Evolutionary conservation across 2,113 vertebrate species (phyloP).

Genomic region (Corythaixoides concolor): DNA sequence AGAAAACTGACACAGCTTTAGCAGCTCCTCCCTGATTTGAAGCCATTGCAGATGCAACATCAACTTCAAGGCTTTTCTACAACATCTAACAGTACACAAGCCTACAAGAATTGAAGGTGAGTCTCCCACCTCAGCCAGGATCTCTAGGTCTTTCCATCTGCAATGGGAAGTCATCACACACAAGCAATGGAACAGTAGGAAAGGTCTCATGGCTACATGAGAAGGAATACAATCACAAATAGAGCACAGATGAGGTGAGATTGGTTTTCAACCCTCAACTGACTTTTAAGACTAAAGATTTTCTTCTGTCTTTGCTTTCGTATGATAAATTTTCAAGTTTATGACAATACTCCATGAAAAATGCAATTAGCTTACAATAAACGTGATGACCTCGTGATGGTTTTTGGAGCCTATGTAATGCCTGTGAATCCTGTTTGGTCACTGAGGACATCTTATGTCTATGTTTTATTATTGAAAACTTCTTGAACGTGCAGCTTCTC

Average conservation of each 20-base stretch:
- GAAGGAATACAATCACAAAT: not conserved
- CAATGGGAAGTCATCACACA: not conserved
- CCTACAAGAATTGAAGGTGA: not conserved
- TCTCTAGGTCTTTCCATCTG: not conserved
- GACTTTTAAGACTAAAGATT: not conserved
- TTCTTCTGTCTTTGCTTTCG: not conserved
- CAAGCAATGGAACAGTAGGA: fast-evolving
- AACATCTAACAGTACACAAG: not conserved
- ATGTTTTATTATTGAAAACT: not conserved
- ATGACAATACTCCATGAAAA: not conserved
- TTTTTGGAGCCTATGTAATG: not conserved
- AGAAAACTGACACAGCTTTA: not conserved
- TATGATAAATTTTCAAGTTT: not conserved
- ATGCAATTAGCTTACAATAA: not conserved
- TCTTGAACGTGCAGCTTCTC: not conserved
- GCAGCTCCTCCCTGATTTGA: not conserved
- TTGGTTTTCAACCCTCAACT: not conserved
- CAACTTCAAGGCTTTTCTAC: not conserved
- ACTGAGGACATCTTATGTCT: not conserved
- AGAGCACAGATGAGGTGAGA: not conserved
- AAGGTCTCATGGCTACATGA: not conserved
- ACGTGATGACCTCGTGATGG: not conserved
- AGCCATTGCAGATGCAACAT: not conserved
- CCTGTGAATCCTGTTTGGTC: not conserved
- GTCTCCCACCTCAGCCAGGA: not conserved